Conservation (phyloP, 2,113 vertebrate species). For the Aviceda subcristata region DNA sequence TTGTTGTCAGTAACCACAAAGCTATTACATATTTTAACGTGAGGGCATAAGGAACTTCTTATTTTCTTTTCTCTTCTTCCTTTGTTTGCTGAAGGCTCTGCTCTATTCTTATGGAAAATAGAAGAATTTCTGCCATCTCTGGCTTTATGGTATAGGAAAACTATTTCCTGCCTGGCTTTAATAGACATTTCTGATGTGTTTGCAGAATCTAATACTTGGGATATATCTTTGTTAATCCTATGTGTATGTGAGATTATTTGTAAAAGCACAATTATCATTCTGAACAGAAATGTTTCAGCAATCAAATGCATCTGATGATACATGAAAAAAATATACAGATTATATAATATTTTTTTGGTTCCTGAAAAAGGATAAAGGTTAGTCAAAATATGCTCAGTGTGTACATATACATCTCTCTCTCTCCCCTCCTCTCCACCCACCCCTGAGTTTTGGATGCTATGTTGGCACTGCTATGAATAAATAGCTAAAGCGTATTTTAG, state of each 20-base stretch:
- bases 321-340: background rate
- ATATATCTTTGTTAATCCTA: background rate
- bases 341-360: background rate
- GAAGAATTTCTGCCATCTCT: background rate
- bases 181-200: background rate
- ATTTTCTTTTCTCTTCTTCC: background rate
- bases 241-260: background rate
- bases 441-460: background rate
- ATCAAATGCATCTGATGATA: background rate
- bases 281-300: background rate
- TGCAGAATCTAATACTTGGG: background rate
- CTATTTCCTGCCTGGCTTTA: background rate
- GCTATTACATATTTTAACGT: background rate
- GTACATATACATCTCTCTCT: background rate
- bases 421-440: too few species aligned
- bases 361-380: background rate
- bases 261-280: background rate
- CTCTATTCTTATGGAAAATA: background rate
- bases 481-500: background rate
- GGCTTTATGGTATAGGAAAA: background rate
- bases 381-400: background rate
- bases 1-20: background rate
- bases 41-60: background rate
- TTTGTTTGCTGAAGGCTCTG: background rate
- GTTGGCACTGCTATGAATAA: background rate